These are phyloP conservation scores for Lampris incognitus DNA, from an alignment of 2,113 vertebrate genomes.

Conservation along the genomic window DNA sequence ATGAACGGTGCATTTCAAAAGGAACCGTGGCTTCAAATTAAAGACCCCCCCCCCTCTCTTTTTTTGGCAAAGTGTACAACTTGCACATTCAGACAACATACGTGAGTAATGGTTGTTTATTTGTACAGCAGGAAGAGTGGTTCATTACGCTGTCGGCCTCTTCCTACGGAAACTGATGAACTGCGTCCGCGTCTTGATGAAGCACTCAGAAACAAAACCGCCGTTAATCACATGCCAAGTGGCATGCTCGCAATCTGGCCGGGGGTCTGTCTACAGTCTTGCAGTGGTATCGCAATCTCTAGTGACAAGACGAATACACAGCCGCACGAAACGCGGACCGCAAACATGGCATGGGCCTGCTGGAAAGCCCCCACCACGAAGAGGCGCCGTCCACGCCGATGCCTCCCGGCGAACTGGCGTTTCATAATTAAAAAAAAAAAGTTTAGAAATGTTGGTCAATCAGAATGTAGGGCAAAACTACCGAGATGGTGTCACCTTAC, in stretches of 20 bases:
- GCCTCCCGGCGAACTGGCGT: too few relatives aligned
- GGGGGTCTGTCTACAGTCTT: neutral
- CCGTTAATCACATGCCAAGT: constrained; percentile 57
- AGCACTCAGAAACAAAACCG: constrained; percentile 52
- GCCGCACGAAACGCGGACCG: too few relatives aligned
- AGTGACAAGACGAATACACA: neutral
- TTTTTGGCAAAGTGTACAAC: constrained; percentile 11
- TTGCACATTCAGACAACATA: constrained; percentile 38
- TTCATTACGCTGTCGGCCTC: constrained; percentile 67
- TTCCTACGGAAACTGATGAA: constrained; percentile 60
- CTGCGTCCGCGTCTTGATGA: constrained; percentile 48
- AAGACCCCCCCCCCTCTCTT: constrained; percentile 1
- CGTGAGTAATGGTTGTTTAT: constrained; percentile 67
- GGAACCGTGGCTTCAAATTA: constrained; percentile 6
- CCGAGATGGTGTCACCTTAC: neutral
- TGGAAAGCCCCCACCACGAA: too few relatives aligned
- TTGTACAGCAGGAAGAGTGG: constrained; percentile 55
- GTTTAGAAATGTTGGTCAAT: neutral
- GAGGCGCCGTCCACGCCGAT: too few relatives aligned
- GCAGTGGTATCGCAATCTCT: too few relatives aligned
- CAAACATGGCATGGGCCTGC: too few relatives aligned
- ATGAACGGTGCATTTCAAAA: constrained; percentile 28
- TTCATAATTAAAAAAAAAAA: neutral
- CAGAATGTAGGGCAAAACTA: neutral
- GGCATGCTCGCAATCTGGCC: constrained; percentile 34